Percentiles rank a stretch among this genome's conserved stretches.
phyloP scores from a whole-genome alignment of 2,113 vertebrate species.

The Oenanthe melanoleuca region DNA sequence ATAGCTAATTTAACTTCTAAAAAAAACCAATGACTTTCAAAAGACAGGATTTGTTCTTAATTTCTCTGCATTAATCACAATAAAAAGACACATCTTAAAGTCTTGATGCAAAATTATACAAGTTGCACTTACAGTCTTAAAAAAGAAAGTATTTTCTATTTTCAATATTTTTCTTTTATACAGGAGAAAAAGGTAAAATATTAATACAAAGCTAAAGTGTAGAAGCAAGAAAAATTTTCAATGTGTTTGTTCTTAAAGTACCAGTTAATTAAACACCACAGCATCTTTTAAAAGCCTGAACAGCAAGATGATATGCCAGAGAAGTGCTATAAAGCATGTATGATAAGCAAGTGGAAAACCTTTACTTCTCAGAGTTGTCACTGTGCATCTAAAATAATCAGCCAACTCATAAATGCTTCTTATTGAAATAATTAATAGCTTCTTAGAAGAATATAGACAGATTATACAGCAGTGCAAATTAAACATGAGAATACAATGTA shows the following conservation, averaged over 20 bases:
- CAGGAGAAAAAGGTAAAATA: background rate
- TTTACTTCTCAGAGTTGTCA: background rate
- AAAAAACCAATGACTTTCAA: background rate
- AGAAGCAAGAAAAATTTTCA: background rate
- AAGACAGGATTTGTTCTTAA: background rate
- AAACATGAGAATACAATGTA: background rate
- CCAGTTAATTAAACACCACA: background rate
- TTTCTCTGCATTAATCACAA: background rate
- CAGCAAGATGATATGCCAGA: background rate
- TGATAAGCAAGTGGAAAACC: background rate
- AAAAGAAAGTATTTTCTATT: background rate
- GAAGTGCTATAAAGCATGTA: background rate
- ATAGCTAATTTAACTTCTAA: background rate
- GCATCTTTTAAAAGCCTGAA: background rate
- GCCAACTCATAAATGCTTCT: background rate
- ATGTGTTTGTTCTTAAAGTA: background rate
- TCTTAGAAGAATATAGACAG: background rate
- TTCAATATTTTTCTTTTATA: background rate
- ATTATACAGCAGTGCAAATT: background rate
- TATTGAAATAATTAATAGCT: background rate
- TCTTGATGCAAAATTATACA: background rate
- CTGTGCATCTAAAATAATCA: background rate
- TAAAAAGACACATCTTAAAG: background rate
- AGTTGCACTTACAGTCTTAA: background rate
- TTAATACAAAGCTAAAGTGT: background rate